Percentiles rank a stretch among this genome's conserved stretches.
These are phyloP conservation scores for Drosophila repleta DNA, from an alignment of 1,140 invertebrate genomes.

Conservation along the genomic window DNA sequence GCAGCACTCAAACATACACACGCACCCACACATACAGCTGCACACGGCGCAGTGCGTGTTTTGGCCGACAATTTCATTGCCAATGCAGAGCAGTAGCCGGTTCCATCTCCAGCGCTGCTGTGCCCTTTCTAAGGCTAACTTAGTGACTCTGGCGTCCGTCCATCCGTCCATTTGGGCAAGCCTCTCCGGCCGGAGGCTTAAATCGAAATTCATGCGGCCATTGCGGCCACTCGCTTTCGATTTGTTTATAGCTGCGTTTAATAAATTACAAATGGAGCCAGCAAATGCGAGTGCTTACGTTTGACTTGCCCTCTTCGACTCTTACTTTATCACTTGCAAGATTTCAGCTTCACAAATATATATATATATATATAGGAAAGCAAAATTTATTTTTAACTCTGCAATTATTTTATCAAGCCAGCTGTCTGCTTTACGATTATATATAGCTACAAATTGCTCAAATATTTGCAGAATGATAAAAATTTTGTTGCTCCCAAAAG, in stretches of 20 bases:
- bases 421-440: not conserved
- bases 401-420: not conserved
- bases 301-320: constrained; percentile 5
- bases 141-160: constrained; percentile 54
- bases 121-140: constrained; percentile 44
- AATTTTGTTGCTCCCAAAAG: not conserved
- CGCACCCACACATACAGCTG: constrained; percentile 2
- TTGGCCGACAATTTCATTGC: constrained; percentile 68
- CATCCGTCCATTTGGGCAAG: constrained; percentile 10
- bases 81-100: constrained; percentile 30
- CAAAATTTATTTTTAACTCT: not conserved
- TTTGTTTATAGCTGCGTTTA: constrained; percentile 76
- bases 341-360: not conserved
- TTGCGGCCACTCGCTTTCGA: constrained; percentile 69
- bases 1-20: not conserved
- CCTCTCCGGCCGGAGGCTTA: constrained; percentile 45
- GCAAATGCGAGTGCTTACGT: constrained; percentile 31
- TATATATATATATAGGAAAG: too few relatives aligned
- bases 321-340: not conserved
- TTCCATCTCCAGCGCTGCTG: not conserved
- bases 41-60: constrained; percentile 52
- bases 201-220: constrained; percentile 71
- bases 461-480: not conserved
- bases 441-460: not conserved
- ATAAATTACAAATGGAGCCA: constrained; percentile 75